Percentiles rank a stretch among this genome's conserved stretches.
phyloP scores from a whole-genome alignment of 2,113 vertebrate species.

The Leptosomus discolor region DNA sequence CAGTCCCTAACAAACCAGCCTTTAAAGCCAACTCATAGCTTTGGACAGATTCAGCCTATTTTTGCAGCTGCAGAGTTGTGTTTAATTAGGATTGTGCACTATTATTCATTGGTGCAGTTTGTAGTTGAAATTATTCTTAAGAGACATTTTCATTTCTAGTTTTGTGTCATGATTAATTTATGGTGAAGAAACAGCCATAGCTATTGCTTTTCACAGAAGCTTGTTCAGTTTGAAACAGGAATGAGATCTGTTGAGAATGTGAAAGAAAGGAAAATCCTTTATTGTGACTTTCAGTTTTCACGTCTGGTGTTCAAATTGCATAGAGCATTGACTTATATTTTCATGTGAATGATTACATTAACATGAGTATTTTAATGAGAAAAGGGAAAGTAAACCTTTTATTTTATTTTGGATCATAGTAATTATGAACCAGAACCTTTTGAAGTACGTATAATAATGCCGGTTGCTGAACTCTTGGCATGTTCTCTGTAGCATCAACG shows the following conservation, averaged over 20 bases:
- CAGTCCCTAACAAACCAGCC: slow-evolving; percentile 76
- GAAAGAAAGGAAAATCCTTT: slow-evolving; percentile 57
- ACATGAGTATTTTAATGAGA: slow-evolving; percentile 41
- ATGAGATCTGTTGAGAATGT: slow-evolving; percentile 46
- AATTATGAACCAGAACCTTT: slow-evolving; percentile 36
- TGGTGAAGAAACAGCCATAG: slow-evolving; percentile 65
- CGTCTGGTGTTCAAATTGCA: slow-evolving; percentile 20
- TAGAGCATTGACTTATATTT: slow-evolving; percentile 26
- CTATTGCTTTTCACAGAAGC: slow-evolving; percentile 64
- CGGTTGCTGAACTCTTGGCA: slow-evolving; percentile 9
- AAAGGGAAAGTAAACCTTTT: slow-evolving; percentile 38
- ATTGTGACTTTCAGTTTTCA: slow-evolving; percentile 59
- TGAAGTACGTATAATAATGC: background rate
- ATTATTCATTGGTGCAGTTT: slow-evolving; percentile 81
- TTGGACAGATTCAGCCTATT: slow-evolving; percentile 85
- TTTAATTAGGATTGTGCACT: slow-evolving; percentile 82
- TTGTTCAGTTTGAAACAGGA: slow-evolving; percentile 50
- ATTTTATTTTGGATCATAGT: slow-evolving; percentile 40
- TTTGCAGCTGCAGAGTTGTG: slow-evolving; percentile 86
- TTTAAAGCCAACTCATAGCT: slow-evolving; percentile 75
- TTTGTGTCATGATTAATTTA: slow-evolving; percentile 81
- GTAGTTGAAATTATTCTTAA: slow-evolving; percentile 77
- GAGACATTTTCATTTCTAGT: slow-evolving; percentile 76
- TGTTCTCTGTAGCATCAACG: slow-evolving; percentile 13
- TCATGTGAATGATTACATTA: slow-evolving; percentile 50